phyloP scores from a whole-genome alignment of 2,888 invertebrate genomes.

The Tinea trinotella region DNA sequence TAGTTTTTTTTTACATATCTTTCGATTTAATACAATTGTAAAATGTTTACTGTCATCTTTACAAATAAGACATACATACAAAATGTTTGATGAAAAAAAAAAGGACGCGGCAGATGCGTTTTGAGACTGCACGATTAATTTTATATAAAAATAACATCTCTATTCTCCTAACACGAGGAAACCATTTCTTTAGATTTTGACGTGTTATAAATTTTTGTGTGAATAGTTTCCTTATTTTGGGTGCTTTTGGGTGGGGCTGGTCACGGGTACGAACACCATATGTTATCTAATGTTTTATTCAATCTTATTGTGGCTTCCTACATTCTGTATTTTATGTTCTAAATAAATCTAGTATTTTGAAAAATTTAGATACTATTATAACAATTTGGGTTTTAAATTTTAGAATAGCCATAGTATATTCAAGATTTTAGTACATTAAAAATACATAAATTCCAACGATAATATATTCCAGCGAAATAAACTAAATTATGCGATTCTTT shows the following conservation, averaged over 20 bases:
- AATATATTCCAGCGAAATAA: too few relatives aligned
- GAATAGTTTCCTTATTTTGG: slow-evolving; percentile 43
- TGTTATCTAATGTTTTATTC: slow-evolving; percentile 42
- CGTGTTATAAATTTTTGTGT: slow-evolving; percentile 66
- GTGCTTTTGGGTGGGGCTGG: slow-evolving; percentile 23
- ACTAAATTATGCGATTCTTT: too few relatives aligned
- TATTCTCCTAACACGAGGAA: slow-evolving; percentile 49
- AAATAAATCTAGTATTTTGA: too few relatives aligned
- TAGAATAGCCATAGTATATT: too few relatives aligned
- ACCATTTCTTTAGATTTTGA: slow-evolving; percentile 65
- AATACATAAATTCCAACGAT: too few relatives aligned
- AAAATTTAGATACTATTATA: too few relatives aligned
- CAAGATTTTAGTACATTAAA: too few relatives aligned
- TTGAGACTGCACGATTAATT: slow-evolving; percentile 61
- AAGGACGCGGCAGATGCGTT: slow-evolving; percentile 58
- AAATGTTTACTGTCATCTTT: slow-evolving; percentile 15
- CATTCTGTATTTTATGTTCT: not conserved
- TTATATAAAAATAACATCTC: slow-evolving; percentile 60
- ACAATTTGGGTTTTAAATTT: too few relatives aligned
- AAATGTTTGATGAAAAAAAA: slow-evolving; percentile 26
- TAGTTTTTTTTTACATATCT: not conserved
- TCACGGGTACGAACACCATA: slow-evolving; percentile 32
- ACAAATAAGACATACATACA: slow-evolving; percentile 9
- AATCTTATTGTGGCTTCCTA: slow-evolving; percentile 21
- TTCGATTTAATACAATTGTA: not conserved